Conservation (phyloP, 2,888 invertebrate genomes). For the Metopia argyrocephala region DNA sequence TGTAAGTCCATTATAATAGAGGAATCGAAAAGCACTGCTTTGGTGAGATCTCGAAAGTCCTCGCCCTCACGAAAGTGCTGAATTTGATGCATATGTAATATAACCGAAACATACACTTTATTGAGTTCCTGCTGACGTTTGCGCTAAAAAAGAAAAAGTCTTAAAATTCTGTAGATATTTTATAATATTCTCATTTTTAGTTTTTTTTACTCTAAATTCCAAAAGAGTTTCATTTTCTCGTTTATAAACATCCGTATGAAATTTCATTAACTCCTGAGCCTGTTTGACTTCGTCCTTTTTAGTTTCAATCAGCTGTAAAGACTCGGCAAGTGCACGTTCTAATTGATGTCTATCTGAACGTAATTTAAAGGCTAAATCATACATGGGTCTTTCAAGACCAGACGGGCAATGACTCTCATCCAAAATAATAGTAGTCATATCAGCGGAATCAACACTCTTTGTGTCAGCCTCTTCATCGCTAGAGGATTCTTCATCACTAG, state of each 20-base stretch:
- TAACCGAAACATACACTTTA: constrained; percentile 84
- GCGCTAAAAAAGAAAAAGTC: constrained; percentile 78
- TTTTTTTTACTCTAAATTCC: constrained; percentile 81
- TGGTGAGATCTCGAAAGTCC: constrained; percentile 77
- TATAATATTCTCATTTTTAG: too few relatives aligned
- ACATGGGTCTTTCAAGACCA: constrained; percentile 85
- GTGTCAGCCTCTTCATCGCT: constrained; percentile 82
- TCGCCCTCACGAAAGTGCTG: constrained; percentile 80
- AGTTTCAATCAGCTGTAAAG: constrained; percentile 81
- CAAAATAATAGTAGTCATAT: constrained; percentile 83
- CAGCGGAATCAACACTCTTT: constrained; percentile 82
- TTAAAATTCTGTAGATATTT: background rate
- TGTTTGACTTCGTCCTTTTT: constrained; percentile 82
- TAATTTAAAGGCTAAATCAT: constrained; percentile 83
- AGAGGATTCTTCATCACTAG: constrained; percentile 79
- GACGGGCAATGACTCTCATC: constrained; percentile 86
- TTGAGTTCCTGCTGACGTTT: constrained; percentile 85
- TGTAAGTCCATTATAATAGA: constrained; percentile 81
- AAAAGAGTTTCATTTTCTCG: constrained; percentile 82
- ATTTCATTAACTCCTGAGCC: constrained; percentile 81
- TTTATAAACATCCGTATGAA: constrained; percentile 80
- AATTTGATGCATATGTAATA: constrained; percentile 85
- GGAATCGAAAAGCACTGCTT: constrained; percentile 83
- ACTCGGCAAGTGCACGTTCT: constrained; percentile 82
- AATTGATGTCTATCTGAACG: constrained; percentile 81